Evolutionary conservation across 2,888 invertebrate genomes (phyloP), one percentile per base, ranked within the genome.

Genomic region (Netelia virgata): DNA sequence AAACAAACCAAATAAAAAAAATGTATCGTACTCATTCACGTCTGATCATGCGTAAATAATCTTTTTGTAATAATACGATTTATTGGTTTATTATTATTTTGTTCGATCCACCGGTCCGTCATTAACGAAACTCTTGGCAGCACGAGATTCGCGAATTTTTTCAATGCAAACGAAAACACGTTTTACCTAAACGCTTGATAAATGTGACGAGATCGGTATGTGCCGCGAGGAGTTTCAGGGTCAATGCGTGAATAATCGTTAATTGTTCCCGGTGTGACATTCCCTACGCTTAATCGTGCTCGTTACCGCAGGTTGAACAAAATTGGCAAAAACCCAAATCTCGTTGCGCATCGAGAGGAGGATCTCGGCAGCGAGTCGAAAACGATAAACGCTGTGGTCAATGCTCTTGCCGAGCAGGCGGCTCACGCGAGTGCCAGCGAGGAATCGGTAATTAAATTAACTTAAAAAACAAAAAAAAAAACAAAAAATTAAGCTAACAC

Each of bases 291-390:
- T 93, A 93, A 93, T 92, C 89, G 88, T 91, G 86, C 88, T 93
- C 88, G 87, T 92, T 87, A 86, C 92, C 92, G 64, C 93, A 95
- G 98, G 93, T 96, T 99, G 91, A 99, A 99, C 95, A 99, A 99
- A 95, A 99, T 99, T 94, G 99, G 99, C 89, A 99, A 99, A 95
- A 99, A 99, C 94, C 99, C 99, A 75, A 98, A 98, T 94, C 95
- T 98, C 91, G 97, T 98, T 92, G 94, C 94, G 53, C 97, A 97
- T 92, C 95, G 97, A 86, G 96, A 96, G 91, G 96, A 96, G 91
- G 96, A 96, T 92, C 94, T 96, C 90, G 96, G 95, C 92, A 94
- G 94, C 88, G 96, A 97, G 94, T 96, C 97, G 92, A 97, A 97
- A 95, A 97, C 97, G 87, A 98, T 98, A 94, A 98, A 97, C 94